Percentiles rank a stretch among this genome's conserved stretches.
These are phyloP conservation scores for Galerucella nymphaeae DNA, from an alignment of 2,888 invertebrate species.

Conservation along the genomic window DNA sequence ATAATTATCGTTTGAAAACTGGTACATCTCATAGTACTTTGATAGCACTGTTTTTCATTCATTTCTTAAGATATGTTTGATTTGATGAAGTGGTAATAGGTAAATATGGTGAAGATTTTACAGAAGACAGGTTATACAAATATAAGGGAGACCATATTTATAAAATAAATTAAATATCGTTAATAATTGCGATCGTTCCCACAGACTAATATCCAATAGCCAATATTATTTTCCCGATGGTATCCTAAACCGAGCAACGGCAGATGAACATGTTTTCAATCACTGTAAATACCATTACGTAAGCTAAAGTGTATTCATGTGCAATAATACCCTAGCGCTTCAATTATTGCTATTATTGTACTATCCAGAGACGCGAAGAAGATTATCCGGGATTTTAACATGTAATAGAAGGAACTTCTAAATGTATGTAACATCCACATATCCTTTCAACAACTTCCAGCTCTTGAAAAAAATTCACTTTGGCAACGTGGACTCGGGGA, in stretches of 20 bases:
- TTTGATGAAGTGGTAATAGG: too few relatives aligned
- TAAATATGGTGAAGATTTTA: too few relatives aligned
- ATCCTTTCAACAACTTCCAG: conserved; percentile 41
- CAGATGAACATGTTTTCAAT: conserved; percentile 64
- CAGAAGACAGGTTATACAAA: too few relatives aligned
- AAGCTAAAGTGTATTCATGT: conserved; percentile 63
- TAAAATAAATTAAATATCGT: not conserved
- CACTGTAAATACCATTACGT: conserved; percentile 64
- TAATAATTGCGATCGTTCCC: not conserved
- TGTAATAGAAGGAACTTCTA: conserved; percentile 57
- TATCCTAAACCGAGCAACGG: conserved; percentile 49
- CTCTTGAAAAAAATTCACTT: conserved; percentile 21
- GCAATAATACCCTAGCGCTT: conserved; percentile 62
- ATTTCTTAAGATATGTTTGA: too few relatives aligned
- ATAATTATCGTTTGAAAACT: too few relatives aligned
- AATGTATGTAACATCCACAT: conserved; percentile 58
- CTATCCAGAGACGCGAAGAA: conserved; percentile 59
- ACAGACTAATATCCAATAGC: conserved; percentile 41
- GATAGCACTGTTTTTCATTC: too few relatives aligned
- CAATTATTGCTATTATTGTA: conserved; percentile 64
- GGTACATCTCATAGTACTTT: too few relatives aligned
- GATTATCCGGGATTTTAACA: conserved; percentile 63
- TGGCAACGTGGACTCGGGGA: conserved; percentile 4
- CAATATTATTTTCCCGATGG: conserved; percentile 41
- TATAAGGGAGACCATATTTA: too few relatives aligned